phyloP scores from a whole-genome alignment of 2,797 vertebrate species.

The Artibeus jamaicensis region DNA sequence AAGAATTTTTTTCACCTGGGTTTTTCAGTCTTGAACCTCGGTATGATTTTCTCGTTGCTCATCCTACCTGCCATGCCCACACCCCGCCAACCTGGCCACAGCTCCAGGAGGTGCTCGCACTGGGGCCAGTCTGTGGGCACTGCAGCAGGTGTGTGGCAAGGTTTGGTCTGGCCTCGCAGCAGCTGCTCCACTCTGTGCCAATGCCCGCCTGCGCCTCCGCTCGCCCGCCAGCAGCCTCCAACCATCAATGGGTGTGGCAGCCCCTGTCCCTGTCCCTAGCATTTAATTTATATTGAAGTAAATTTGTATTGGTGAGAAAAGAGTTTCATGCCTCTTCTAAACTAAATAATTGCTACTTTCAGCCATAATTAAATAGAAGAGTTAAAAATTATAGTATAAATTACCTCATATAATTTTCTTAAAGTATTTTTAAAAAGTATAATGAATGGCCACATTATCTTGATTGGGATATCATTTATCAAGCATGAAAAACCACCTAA shows the following conservation, averaged over 20 bases:
- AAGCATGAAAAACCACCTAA: constrained; percentile 22
- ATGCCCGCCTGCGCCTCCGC: too few species aligned
- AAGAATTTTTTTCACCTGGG: neutral
- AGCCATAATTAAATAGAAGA: constrained; percentile 49
- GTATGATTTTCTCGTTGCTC: too few species aligned
- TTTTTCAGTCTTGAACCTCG: neutral
- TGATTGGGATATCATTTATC: constrained; percentile 41
- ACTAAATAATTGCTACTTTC: constrained; percentile 30
- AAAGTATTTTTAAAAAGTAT: constrained; percentile 12
- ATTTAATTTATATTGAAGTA: neutral
- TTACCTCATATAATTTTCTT: constrained; percentile 38
- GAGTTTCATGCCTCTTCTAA: constrained; percentile 27
- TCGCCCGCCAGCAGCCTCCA: too few species aligned
- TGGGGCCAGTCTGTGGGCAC: too few species aligned
- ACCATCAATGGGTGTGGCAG: too few species aligned
- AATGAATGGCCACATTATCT: constrained; percentile 46
- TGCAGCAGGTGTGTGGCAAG: too few species aligned
- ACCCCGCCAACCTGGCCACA: too few species aligned
- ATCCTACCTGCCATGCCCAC: too few species aligned
- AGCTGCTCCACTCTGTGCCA: too few species aligned
- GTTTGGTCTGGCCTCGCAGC: too few species aligned
- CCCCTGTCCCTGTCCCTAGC: too few species aligned
- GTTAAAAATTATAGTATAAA: constrained; percentile 34
- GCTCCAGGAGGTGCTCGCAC: too few species aligned
- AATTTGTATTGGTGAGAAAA: constrained; percentile 39